Evolutionary conservation across 2,888 invertebrate genomes (phyloP), one percentile per base, ranked within the genome.

Genomic region (Drosophila mayaguana): DNA sequence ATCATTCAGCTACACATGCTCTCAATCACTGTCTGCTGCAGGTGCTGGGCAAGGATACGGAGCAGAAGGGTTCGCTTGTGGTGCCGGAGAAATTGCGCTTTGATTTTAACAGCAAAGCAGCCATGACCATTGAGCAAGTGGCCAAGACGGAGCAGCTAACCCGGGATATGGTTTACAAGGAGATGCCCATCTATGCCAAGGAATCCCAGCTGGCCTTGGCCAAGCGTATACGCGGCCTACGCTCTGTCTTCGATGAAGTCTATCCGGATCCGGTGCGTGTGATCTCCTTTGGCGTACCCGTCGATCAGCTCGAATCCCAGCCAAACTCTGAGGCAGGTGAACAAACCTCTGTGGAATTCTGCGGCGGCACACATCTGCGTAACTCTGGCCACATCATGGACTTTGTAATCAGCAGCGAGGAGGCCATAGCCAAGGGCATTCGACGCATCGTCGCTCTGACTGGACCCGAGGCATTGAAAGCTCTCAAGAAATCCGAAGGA

Each of bases 391-490:
- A 99, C 92, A 97, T 99, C 90, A 98, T 98, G 40, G 96, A 97
- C 86, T 98, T 99, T 93, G 97, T 99, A 2, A 99, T 99, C 89
- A 96, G 97, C 5, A 97, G 97, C 84, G 99, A 99, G 94, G 99
- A 99, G 94, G 99, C 99, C 14, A 99, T 99, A 81, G 98, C 99
- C 51, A 99, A 99, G 93, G 99, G 99, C 63, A 97, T 99, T 81
- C 94, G 99, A 69, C 95, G 99, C 91, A 98, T 99, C 91, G 98
- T 99, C 34, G 99, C 99, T 22, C 93, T 99, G 12, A 99, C 99
- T 38, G 99, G 99, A 0, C 96, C 97, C 5, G 98, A 98, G 94
- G 99, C 98, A 12, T 92, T 95, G 0, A 97, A 97, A 94, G 97
- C 98, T 14, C 91, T 96, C 20, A 97, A 97, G 89, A 96, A 96